Evolutionary conservation across 2,797 vertebrate genomes (phyloP), one percentile per base, ranked within the genome.

Genomic region (Mallotus villosus): DNA sequence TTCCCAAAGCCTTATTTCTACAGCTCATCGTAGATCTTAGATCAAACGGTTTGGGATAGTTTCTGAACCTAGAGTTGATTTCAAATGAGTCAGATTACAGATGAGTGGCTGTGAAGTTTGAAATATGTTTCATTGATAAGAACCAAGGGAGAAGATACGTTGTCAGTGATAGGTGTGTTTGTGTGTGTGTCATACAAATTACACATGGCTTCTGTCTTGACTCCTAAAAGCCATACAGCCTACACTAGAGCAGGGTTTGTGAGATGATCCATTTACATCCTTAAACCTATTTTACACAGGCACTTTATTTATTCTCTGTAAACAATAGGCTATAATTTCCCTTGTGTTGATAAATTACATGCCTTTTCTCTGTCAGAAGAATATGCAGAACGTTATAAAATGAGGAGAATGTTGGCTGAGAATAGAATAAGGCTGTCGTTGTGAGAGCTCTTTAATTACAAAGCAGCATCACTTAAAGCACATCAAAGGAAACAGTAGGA

Each of bases 91-190:
- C 5, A 73, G 70, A 79, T 76, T 61, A 63, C 67, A 76, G 61
- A 73, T 17, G 58, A 78, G 75, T 77, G 69, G 63, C 71, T 60
- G 57, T 77, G 49, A 66, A 37, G 59, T 12, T 21, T 73, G 63
- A 77, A 77, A 29, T n/a, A 64, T 61, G 53, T 67, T 66, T 63
- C 1, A 76, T 74, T 76, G 71, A 77, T 76, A 65, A 55, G 49
- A 27, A 73, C 75, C 63, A 67, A 55, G 51, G 41, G 41, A 12
- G 41, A 46, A 46, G 41, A 46, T 14, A 3, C 27, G 57, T 49
- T 60, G 37, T 58, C 22, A 55, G n/a, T 41, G n/a, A 32, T 21
- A 53, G 63, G 27, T 41, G 61, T 51, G 55, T 70, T 22, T 29
- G 29, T 76, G 62, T 64, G 14, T 32, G 19, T 37, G 62, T 63